A percentile compares a stretch with the other conserved stretches of the same genome.
Conservation (phyloP, 53 echinoderm and acorn worm species). For the Mesocentrotus franciscanus region DNA sequence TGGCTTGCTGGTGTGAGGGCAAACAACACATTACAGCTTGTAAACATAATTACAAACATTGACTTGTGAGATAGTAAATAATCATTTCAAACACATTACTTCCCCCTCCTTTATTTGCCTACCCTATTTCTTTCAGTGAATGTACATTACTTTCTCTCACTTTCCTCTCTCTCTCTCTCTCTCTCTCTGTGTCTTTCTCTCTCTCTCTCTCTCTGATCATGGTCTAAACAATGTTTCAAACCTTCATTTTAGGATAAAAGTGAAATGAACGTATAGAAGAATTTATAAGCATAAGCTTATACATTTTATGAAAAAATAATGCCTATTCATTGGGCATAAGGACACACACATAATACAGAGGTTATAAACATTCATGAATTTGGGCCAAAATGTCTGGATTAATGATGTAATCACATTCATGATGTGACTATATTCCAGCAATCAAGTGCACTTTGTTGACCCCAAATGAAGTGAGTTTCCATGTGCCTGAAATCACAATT, state of each 20-base stretch:
- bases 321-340: too few species aligned
- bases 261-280: too few species aligned
- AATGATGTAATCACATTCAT: background rate
- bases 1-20: background rate
- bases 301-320: too few species aligned
- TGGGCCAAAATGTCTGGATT: background rate
- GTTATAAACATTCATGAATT: background rate
- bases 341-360: background rate
- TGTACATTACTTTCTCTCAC: background rate
- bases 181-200: too few species aligned
- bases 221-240: too few species aligned
- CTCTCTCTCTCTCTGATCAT: too few species aligned
- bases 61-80: background rate
- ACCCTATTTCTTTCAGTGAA: background rate
- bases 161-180: background rate
- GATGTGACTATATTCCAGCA: background rate
- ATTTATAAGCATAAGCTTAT: too few species aligned
- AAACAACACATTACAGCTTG: background rate
- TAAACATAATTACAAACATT: background rate
- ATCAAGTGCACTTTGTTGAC: constrained; percentile 20
- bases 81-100: background rate
- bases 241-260: too few species aligned
- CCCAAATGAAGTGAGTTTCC: constrained; percentile 1
- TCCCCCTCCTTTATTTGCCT: background rate
- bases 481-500: background rate